A percentile compares a stretch with the other conserved stretches of the same genome.
Conservation (phyloP, 2,888 invertebrate genomes). For the Taenaris catops region DNA sequence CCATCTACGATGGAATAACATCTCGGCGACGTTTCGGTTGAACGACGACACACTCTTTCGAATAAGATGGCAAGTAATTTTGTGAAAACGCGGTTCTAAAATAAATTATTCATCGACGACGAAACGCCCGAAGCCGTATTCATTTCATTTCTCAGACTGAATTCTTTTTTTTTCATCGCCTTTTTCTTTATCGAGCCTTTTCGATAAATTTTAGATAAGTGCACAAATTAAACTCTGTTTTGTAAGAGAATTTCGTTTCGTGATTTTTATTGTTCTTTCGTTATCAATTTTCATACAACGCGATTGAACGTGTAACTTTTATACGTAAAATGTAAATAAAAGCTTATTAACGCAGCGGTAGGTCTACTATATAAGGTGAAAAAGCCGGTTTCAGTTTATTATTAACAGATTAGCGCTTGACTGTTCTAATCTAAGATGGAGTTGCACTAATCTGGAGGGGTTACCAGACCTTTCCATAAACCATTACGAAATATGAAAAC, state of each 20-base stretch:
- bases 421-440: too few species aligned
- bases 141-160: conserved; percentile 78
- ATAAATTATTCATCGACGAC: conserved; percentile 79
- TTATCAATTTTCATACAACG: conserved; percentile 17
- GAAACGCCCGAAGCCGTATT: conserved; percentile 76
- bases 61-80: conserved; percentile 75
- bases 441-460: too few species aligned
- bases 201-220: conserved; percentile 74
- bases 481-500: too few species aligned
- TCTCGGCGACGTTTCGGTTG: conserved; percentile 20
- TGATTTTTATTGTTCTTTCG: conserved; percentile 24
- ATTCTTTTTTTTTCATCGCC: conserved; percentile 62
- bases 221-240: conserved; percentile 52
- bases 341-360: too few species aligned
- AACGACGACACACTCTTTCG: conserved; percentile 54
- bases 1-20: conserved; percentile 18
- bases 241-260: conserved; percentile 27
- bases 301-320: conserved; percentile 3
- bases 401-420: too few species aligned
- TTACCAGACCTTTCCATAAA: too few species aligned
- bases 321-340: too few species aligned
- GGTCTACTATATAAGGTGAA: too few species aligned
- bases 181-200: conserved; percentile 66
- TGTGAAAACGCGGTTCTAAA: conserved; percentile 70
- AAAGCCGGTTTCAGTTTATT: too few species aligned